These are phyloP conservation scores for Bellardia bayeri DNA, from an alignment of 2,888 invertebrate species.

Conservation along the genomic window DNA sequence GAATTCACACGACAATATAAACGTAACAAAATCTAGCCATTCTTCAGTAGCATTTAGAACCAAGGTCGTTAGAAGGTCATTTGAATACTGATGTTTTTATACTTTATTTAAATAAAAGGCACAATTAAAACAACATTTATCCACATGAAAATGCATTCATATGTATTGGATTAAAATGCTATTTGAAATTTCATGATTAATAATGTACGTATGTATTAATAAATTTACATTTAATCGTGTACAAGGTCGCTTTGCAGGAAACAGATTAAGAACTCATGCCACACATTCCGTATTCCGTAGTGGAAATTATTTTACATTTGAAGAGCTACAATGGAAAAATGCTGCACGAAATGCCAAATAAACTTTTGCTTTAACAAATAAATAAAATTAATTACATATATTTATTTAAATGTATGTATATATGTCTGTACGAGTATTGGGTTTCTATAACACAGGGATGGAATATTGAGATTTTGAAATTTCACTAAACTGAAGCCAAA, in stretches of 20 bases:
- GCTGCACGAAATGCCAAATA: slow-evolving; percentile 17
- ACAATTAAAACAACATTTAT: too few species aligned
- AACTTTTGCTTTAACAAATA: not conserved
- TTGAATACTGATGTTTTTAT: too few species aligned
- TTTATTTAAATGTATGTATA: not conserved
- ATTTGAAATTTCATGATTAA: not conserved
- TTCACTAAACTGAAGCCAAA: too few species aligned
- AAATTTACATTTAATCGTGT: slow-evolving; percentile 12
- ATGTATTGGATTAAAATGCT: not conserved
- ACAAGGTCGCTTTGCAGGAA: slow-evolving; percentile 5
- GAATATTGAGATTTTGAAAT: too few species aligned
- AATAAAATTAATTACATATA: not conserved
- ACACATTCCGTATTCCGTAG: not conserved
- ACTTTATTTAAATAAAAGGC: too few species aligned
- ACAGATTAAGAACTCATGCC: not conserved
- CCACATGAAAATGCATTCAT: not conserved
- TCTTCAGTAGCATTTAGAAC: too few species aligned
- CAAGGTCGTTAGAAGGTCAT: not conserved
- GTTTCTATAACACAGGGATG: too few species aligned
- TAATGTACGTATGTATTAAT: not conserved
- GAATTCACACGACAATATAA: not conserved
- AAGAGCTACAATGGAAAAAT: not conserved
- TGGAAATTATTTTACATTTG: not conserved
- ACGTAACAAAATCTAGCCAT: not conserved
- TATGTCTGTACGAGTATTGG: not conserved